Conservation (phyloP, 2,113 vertebrate species). For the Mesocricetus auratus region DNA sequence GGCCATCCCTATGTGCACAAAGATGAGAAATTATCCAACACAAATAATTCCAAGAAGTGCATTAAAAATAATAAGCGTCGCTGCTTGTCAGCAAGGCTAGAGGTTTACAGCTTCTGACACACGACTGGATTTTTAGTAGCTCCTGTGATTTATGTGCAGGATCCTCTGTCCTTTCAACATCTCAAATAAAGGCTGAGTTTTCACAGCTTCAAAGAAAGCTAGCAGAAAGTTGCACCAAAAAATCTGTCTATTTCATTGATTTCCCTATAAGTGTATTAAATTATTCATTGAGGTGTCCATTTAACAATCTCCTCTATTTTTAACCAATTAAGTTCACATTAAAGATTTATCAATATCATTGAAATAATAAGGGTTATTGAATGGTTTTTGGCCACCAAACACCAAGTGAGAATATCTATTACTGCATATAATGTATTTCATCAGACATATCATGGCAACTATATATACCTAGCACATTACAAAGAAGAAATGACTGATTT, state of each 20-base stretch:
- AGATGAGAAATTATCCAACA: constrained; percentile 73
- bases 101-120: constrained; percentile 83
- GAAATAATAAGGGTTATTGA: constrained; percentile 67
- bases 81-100: constrained; percentile 51
- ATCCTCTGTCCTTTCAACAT: constrained; percentile 77
- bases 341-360: constrained; percentile 77
- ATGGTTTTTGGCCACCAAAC: constrained; percentile 39
- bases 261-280: constrained; percentile 81
- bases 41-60: constrained; percentile 81
- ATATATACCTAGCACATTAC: neutral
- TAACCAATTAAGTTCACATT: constrained; percentile 77
- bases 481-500: neutral
- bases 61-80: constrained; percentile 82
- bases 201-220: constrained; percentile 77
- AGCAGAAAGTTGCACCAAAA: constrained; percentile 68
- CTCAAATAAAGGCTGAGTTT: constrained; percentile 77
- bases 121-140: constrained; percentile 78
- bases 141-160: constrained; percentile 79
- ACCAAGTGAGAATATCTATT: neutral
- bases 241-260: constrained; percentile 77
- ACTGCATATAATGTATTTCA: neutral
- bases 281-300: constrained; percentile 72
- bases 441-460: neutral
- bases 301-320: constrained; percentile 78
- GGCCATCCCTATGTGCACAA: constrained; percentile 59